phyloP scores from a whole-genome alignment of 2,888 invertebrate species.

The Beris morrisii region DNA sequence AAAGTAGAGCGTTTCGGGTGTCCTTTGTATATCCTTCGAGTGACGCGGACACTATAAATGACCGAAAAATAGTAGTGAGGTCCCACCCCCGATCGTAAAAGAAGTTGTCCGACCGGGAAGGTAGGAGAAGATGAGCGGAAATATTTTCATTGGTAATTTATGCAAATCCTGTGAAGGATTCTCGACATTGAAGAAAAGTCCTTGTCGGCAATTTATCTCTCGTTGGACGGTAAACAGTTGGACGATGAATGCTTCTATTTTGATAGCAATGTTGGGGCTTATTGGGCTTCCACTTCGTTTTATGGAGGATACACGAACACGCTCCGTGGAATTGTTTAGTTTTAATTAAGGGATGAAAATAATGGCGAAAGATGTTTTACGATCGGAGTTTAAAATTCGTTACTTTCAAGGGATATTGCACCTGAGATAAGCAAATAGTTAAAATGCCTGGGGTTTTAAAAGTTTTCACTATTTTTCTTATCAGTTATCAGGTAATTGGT shows the following conservation, averaged over 20 bases:
- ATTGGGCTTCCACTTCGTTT: too few relatives aligned
- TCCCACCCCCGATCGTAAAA: neutral
- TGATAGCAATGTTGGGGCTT: too few relatives aligned
- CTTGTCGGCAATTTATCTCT: conserved; percentile 11
- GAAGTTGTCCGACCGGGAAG: neutral
- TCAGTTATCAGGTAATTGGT: too few relatives aligned
- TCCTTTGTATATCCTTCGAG: neutral
- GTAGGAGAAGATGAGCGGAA: neutral
- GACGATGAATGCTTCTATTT: neutral
- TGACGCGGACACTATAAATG: neutral
- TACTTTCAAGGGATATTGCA: too few relatives aligned
- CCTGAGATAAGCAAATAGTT: too few relatives aligned
- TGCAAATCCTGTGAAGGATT: conserved; percentile 23
- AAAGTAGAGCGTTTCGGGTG: neutral
- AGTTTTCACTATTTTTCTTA: too few relatives aligned
- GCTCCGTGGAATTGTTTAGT: too few relatives aligned
- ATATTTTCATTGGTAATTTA: conserved; percentile 21
- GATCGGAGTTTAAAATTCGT: too few relatives aligned
- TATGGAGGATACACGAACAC: too few relatives aligned
- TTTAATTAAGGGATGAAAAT: too few relatives aligned
- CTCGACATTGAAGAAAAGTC: neutral
- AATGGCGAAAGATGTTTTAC: too few relatives aligned
- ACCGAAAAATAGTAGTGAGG: neutral
- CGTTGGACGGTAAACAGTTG: neutral
- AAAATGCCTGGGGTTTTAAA: too few relatives aligned